Conservation (phyloP, 92 coral and sea anemone species). For the Epizoanthus stellaris region DNA sequence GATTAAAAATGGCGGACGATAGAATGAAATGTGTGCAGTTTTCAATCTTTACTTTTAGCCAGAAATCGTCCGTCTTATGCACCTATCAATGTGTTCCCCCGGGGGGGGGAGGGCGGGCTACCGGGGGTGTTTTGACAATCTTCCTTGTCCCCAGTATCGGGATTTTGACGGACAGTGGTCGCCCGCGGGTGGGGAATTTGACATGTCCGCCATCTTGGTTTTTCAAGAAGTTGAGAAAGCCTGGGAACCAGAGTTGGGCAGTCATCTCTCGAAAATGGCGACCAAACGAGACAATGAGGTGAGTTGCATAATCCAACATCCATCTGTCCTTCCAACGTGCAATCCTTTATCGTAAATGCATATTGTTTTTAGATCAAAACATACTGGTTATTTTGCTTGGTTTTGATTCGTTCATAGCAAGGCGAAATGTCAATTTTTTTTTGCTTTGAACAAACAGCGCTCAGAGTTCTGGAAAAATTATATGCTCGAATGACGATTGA, state of each 20-base stretch:
- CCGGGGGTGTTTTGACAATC: neutral
- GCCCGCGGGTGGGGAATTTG: too few species aligned
- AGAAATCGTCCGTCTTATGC: neutral
- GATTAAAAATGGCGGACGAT: too few species aligned
- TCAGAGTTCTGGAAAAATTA: constrained; percentile 2
- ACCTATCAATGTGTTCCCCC: neutral
- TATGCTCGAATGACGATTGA: neutral
- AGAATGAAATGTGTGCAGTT: too few species aligned
- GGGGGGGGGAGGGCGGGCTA: neutral
- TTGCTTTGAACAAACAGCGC: neutral
- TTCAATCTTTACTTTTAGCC: too few species aligned
- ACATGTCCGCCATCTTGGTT: too few species aligned
- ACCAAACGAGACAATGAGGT: neutral
- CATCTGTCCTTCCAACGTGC: too few species aligned
- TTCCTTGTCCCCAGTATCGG: neutral
- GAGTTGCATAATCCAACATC: too few species aligned
- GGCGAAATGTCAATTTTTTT: neutral
- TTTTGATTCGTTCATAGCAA: neutral
- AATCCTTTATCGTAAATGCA: neutral
- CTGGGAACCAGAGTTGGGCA: neutral
- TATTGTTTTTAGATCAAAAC: neutral
- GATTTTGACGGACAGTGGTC: constrained; percentile 2
- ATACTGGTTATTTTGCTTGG: neutral
- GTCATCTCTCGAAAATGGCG: neutral
- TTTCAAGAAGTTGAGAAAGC: neutral